A percentile compares a stretch with the other conserved stretches of the same genome.
Conservation (phyloP, 1,140 invertebrate genomes). For the Eupeodes corollae region DNA sequence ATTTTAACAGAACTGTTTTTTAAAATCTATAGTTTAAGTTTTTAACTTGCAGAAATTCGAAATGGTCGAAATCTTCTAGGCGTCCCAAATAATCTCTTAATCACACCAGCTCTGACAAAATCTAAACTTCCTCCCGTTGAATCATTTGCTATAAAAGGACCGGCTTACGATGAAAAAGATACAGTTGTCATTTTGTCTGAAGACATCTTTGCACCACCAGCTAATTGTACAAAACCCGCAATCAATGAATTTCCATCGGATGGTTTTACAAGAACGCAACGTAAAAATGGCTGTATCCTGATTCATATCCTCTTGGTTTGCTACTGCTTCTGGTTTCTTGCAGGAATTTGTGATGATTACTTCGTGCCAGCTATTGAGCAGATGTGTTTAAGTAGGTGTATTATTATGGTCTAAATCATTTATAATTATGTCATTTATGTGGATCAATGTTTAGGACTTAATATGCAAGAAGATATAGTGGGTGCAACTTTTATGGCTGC, state of each 20-base stretch:
- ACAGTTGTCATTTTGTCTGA: not conserved
- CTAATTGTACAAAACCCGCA: constrained; percentile 54
- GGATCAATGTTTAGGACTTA: constrained; percentile 39
- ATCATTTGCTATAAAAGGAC: too few relatives aligned
- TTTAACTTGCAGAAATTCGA: too few relatives aligned
- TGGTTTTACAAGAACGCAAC: constrained; percentile 54
- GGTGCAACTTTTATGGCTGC: constrained; percentile 90
- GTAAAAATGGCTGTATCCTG: constrained; percentile 55
- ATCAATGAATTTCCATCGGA: constrained; percentile 70
- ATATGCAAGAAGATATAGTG: constrained; percentile 66
- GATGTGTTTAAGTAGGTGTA: constrained; percentile 63
- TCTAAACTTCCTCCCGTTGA: too few relatives aligned
- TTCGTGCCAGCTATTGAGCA: constrained; percentile 76
- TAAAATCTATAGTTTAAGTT: too few relatives aligned
- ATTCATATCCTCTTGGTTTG: constrained; percentile 59
- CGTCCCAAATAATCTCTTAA: too few relatives aligned
- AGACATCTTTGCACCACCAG: not conserved
- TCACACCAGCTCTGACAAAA: too few relatives aligned
- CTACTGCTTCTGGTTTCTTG: constrained; percentile 69
- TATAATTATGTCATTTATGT: not conserved
- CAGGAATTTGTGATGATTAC: constrained; percentile 75
- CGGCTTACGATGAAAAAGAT: not conserved
- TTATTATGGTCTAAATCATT: not conserved
- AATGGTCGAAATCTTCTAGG: too few relatives aligned
- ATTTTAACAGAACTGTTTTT: too few relatives aligned